phyloP scores from a whole-genome alignment of 2,113 vertebrate species.

The Ammodytes dubius region DNA sequence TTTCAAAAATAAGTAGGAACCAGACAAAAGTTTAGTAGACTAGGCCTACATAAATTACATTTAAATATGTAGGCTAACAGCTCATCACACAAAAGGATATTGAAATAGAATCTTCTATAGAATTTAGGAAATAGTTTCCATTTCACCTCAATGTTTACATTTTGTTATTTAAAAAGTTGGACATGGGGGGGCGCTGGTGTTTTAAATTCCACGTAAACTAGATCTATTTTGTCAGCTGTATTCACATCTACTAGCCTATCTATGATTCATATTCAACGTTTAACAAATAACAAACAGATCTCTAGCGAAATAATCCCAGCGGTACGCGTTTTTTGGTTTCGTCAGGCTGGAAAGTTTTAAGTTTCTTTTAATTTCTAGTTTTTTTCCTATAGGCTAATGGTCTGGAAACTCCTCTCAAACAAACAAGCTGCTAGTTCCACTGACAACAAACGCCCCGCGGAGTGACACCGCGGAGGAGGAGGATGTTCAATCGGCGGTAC shows the following conservation, averaged over 20 bases:
- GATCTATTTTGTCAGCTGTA: slow-evolving; percentile 32
- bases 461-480: slow-evolving; percentile 68
- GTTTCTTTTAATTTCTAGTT: too few species aligned
- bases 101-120: background rate
- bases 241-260: too few species aligned
- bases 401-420: slow-evolving; percentile 8
- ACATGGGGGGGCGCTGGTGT: background rate
- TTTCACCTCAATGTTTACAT: slow-evolving; percentile 60
- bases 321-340: background rate
- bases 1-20: background rate
- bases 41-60: too few species aligned
- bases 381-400: too few species aligned
- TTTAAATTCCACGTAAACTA: background rate
- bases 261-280: too few species aligned
- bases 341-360: background rate
- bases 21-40: too few species aligned
- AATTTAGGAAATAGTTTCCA: background rate
- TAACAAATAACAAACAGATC: slow-evolving; percentile 14
- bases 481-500: slow-evolving; percentile 13
- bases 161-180: background rate
- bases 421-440: rapidly evolving
- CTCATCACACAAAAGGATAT: too few species aligned
- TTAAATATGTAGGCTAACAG: too few species aligned
- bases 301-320: background rate
- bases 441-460: background rate